Evolutionary conservation across 2,797 vertebrate species (phyloP).

Genomic region (Margarornis squamiger): DNA sequence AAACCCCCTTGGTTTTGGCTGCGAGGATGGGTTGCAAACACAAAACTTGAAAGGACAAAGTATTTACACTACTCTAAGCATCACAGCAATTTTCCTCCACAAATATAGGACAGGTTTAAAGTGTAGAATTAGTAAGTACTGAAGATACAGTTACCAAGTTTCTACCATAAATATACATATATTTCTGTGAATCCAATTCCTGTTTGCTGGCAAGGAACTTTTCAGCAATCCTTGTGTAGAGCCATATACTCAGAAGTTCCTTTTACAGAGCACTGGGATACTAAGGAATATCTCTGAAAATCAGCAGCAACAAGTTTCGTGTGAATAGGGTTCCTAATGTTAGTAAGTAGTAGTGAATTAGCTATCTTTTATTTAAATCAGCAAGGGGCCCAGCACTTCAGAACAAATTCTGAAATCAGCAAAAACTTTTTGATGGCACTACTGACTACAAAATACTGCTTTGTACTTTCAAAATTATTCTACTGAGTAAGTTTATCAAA

Average conservation of each 20-base stretch:
- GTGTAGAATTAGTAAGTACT: neutral
- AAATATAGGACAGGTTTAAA: neutral
- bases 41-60: neutral
- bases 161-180: neutral
- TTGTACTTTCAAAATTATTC: neutral
- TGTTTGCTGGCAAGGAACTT: neutral
- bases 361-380: too few species aligned
- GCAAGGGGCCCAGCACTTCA: neutral
- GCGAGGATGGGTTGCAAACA: neutral
- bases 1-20: neutral
- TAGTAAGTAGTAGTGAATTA: neutral
- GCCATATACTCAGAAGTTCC: neutral
- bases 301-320: neutral
- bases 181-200: neutral
- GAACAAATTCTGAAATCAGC: neutral
- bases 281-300: neutral
- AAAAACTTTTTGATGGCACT: too few species aligned
- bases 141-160: neutral
- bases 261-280: neutral
- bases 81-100: neutral
- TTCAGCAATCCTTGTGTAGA: neutral
- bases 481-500: neutral
- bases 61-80: neutral
- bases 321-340: neutral
- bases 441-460: neutral